These are phyloP conservation scores for Zaprionus kolodkinae DNA, from an alignment of 1,140 invertebrate genomes.

Conservation along the genomic window DNA sequence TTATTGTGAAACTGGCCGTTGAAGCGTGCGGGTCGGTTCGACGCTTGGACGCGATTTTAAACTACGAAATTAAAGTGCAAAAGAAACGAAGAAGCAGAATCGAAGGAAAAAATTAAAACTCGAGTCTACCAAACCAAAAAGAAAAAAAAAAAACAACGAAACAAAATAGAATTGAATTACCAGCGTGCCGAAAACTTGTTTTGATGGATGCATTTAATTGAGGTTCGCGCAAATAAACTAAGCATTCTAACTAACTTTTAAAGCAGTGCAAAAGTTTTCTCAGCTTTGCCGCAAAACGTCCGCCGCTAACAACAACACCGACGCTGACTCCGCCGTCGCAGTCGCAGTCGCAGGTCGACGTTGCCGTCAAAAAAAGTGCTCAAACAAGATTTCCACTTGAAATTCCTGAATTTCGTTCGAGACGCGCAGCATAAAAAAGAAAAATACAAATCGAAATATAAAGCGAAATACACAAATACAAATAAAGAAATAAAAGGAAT, in stretches of 20 bases:
- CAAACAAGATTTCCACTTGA: conserved; percentile 82
- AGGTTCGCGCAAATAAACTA: conserved; percentile 37
- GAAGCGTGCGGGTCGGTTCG: conserved; percentile 26
- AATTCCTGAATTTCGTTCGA: conserved; percentile 79
- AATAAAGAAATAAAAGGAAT: conserved; percentile 48
- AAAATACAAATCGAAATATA: conserved; percentile 61
- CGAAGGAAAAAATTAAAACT: conserved; percentile 28
- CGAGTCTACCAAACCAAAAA: conserved; percentile 2
- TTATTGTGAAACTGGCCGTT: conserved; percentile 43
- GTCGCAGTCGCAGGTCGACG: conserved; percentile 37
- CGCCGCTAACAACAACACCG: conserved; percentile 28
- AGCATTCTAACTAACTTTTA: conserved; percentile 41
- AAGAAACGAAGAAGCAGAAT: conserved; percentile 34
- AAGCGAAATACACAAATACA: conserved; percentile 68
- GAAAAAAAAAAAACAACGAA: conserved; percentile 11
- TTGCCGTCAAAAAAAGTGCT: conserved; percentile 69
- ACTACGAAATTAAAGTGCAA: conserved; percentile 31
- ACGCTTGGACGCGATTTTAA: conserved; percentile 16
- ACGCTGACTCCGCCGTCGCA: conserved; percentile 35
- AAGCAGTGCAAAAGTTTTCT: conserved; percentile 35
- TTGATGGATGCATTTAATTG: conserved; percentile 29
- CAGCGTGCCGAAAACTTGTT: conserved; percentile 30
- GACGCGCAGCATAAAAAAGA: conserved; percentile 45
- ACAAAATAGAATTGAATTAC: conserved; percentile 23
- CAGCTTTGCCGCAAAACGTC: conserved; percentile 17